Evolutionary conservation across 1,140 invertebrate species (phyloP), one percentile per base, ranked within the genome.

Genomic region (Chionoecetes opilio): DNA sequence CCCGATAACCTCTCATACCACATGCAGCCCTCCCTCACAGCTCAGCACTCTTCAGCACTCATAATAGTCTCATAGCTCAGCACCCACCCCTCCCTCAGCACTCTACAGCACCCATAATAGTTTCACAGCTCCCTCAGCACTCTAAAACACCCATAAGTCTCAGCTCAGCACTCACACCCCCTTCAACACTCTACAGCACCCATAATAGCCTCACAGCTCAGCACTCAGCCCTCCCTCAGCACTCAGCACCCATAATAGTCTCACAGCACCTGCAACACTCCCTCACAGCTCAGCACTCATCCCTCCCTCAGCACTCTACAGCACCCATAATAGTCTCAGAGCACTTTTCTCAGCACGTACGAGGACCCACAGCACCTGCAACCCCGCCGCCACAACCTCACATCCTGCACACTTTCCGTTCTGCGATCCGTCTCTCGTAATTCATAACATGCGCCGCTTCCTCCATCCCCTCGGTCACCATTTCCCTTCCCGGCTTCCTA

Each of bases 401-500:
- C 63, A 75, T 75, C 63, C 63, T 75, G 63, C 63, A 75, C 21
- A 75, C 11, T 75, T 75, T 26, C 63, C 63, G 63, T n/a, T 75
- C 63, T n/a, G 63, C 63, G 63, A 75, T 75, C 63, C 63, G 63
- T n/a, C 63, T n/a, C 63, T 75, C 63, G 21, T 75, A 75, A 75
- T 1, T 75, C 63, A 75, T 26, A 75, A 6, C 63, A 75, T n/a
- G 63, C 63, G 21, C 63, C 0, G 63, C n/a, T 75, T 75, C 63
- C 63, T 2, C 21, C 63, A 21, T 75, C 63, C 63, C 21, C 46
- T 53, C 46, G 21, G 0, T 53, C 11, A 9, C 46, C 21, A 17
- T 53, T 53, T 53, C 21, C 46, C 46, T 9, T 11, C 46, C 0
- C 46, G 46, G 11, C 46, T 53, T 53, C 11, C 11, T 17, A 53